Base-by-base conservation (phyloP, 2,113 vertebrate species). In the Amblyornis subalaris region DNA sequence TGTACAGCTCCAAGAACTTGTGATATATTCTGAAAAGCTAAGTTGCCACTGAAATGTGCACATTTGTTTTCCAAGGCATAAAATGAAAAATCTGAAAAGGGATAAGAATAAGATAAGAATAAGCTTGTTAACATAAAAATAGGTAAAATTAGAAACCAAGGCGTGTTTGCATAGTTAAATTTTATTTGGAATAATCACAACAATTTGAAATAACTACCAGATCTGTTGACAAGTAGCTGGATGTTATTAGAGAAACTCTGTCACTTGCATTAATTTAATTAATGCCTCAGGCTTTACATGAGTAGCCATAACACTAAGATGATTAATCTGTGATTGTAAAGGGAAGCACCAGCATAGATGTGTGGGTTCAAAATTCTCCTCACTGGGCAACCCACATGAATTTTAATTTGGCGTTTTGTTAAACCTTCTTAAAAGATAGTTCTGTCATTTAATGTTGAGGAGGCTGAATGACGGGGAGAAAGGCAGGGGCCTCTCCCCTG, bases 391-490 rank as follows among this genome's bases (percentile, higher is more conserved):
- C 10, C 25, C 33, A 13, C 14, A 6, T 11, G 35, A 66, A 83
- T 75, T 55, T 54, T 58, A 55, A 78, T 44, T 35, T 1, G 1
- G 5, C 19, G 12, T 75, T 89, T 73, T 29, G 8, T 64, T 82
- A 89, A 67, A 18, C 1, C 3, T 77, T 69, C 40, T 86, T 55
- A 21, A 72, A 76, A 79, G 40, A 26, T 16, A 65, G 10, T 26
- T 65, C 19, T 69, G 1, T 76, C 1, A 0, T 22, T 26, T 40
- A 1, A 4, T 29, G 9, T n/a, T 89, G n/a, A 21, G 22, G 17
- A 44, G 65, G 48, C 24, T 82, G 88, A 60, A 53, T 0, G 0
- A 0, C 2, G 36, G 26, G 47, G 38, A 51, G 60, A 48, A 85
- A 48, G 7, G 11, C 45, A 53, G 14, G 38, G 14, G 3, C 8